Percentiles rank a stretch among this genome's conserved stretches.
Conservation (phyloP, 2,888 invertebrate genomes). For the Oscheius sp. region DNA sequence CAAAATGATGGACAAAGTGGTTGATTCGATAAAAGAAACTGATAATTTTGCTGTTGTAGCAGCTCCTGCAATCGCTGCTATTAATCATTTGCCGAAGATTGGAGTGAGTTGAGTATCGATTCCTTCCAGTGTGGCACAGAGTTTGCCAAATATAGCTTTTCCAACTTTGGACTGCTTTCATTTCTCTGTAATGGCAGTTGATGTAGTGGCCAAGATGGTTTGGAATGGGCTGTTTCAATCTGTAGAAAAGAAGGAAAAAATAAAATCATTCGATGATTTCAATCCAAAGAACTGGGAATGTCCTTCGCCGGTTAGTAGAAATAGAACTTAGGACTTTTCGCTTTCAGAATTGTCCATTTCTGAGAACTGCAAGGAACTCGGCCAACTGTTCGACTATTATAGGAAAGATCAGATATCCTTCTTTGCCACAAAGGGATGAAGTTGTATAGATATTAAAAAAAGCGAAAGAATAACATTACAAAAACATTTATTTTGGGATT, state of each 20-base stretch:
- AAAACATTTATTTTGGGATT: too few relatives aligned
- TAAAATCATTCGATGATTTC: conserved; percentile 1
- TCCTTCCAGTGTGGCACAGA: conserved; percentile 9
- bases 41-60: conserved; percentile 38
- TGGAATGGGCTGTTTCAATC: conserved; percentile 48
- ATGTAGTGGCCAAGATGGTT: conserved; percentile 48
- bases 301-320: conserved; percentile 8
- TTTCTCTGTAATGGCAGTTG: conserved; percentile 47
- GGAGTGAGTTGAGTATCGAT: conserved; percentile 33
- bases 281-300: conserved; percentile 24
- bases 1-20: conserved; percentile 15
- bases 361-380: conserved; percentile 3
- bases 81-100: conserved; percentile 37
- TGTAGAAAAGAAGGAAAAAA: conserved; percentile 7
- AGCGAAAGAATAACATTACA: background rate
- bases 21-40: background rate
- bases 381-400: background rate
- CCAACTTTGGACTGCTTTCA: conserved; percentile 57
- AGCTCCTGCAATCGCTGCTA: conserved; percentile 37
- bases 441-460: background rate
- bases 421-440: background rate
- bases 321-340: background rate
- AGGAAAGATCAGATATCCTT: conserved; percentile 7
- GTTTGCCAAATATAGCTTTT: conserved; percentile 41
- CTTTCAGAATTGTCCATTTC: conserved; percentile 14